Conservation (phyloP, 2,113 vertebrate species). For the Mirounga angustirostris region DNA sequence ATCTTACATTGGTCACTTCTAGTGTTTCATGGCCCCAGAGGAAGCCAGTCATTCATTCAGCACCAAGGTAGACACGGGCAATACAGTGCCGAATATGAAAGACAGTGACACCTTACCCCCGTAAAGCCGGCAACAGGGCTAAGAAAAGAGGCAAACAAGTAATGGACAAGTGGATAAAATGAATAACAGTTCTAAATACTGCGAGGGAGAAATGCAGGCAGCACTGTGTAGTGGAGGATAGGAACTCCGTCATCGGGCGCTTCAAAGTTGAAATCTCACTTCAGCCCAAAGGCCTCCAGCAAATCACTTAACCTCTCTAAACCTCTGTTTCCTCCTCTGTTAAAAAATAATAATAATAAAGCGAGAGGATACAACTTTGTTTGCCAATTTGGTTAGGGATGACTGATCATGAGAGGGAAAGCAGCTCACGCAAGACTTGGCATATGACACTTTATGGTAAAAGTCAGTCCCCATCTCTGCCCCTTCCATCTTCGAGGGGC, state of each 20-base stretch:
- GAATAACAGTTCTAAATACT: neutral
- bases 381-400: neutral
- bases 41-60: conserved; percentile 23
- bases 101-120: neutral
- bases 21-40: neutral
- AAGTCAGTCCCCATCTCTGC: neutral
- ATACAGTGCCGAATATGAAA: neutral
- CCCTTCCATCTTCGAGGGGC: neutral
- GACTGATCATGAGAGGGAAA: neutral
- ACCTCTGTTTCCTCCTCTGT: conserved; percentile 40
- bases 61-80: neutral
- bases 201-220: rapidly evolving
- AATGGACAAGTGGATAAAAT: neutral
- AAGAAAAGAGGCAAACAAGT: neutral
- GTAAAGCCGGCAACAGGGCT: neutral
- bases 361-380: neutral
- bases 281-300: conserved; percentile 9
- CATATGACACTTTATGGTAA: neutral
- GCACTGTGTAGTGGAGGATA: neutral
- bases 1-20: neutral
- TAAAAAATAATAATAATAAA: neutral
- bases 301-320: conserved; percentile 22
- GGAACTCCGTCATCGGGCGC: neutral
- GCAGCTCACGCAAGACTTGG: neutral
- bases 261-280: neutral